These are phyloP conservation scores for Drosophila barbarae DNA, from an alignment of 2,888 invertebrate species.

Conservation along the genomic window DNA sequence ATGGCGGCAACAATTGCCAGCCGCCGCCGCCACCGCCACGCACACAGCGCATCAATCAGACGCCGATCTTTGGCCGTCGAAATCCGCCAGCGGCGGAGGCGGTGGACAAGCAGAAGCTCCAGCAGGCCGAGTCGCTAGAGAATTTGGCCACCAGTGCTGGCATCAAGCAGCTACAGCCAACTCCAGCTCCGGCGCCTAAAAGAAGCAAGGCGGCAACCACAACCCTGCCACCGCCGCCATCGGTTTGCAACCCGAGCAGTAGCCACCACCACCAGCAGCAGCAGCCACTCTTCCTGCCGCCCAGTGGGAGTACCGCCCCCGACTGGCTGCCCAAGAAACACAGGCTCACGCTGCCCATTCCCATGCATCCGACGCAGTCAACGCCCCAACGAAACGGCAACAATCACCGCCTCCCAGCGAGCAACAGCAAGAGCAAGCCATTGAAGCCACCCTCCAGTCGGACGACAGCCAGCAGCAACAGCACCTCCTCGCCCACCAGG, in stretches of 20 bases:
- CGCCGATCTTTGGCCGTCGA: constrained; percentile 78
- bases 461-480: constrained; percentile 10
- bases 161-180: constrained; percentile 7
- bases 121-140: constrained; percentile 77
- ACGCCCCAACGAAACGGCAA: constrained; percentile 6
- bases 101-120: constrained; percentile 49
- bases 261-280: constrained; percentile 4
- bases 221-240: neutral
- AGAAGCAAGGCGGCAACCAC: constrained; percentile 46
- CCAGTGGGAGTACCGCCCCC: neutral
- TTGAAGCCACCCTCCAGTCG: constrained; percentile 14
- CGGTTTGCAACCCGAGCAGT: neutral
- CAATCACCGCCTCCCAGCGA: constrained; percentile 9
- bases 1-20: constrained; percentile 42
- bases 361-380: neutral
- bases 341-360: constrained; percentile 55
- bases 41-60: constrained; percentile 78
- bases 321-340: constrained; percentile 62
- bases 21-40: constrained; percentile 40
- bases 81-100: constrained; percentile 40
- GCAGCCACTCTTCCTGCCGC: neutral
- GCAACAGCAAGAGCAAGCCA: constrained; percentile 33
- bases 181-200: constrained; percentile 42
- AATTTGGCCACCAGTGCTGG: constrained; percentile 57
- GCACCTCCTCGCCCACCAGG: constrained; percentile 49